A percentile compares a stretch with the other conserved stretches of the same genome.
Conservation (phyloP, 2,113 vertebrate genomes). For the Rattus norvegicus region DNA sequence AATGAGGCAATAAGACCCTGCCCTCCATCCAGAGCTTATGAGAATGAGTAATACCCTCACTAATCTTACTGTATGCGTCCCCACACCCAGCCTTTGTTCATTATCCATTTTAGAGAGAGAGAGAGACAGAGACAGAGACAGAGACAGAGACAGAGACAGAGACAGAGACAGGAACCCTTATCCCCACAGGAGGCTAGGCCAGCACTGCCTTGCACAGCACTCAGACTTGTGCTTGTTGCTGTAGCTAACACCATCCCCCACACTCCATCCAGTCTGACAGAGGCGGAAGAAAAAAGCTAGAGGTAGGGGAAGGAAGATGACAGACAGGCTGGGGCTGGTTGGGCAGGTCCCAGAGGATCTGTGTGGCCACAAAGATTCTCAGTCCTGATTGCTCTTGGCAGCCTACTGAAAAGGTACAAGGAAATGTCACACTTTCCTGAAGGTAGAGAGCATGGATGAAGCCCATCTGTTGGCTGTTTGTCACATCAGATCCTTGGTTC, state of each 20-base stretch:
- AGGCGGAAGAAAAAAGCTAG: background rate
- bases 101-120: background rate
- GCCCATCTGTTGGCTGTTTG: background rate
- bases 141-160: background rate
- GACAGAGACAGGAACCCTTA: too few relatives aligned
- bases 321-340: rapidly evolving
- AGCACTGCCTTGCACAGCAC: rapidly evolving
- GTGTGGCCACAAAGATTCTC: background rate
- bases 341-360: background rate
- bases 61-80: background rate
- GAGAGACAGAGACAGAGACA: background rate
- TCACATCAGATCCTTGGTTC: background rate
- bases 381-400: background rate
- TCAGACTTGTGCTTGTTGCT: rapidly evolving
- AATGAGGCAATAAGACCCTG: background rate
- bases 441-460: background rate
- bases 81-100: background rate
- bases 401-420: background rate
- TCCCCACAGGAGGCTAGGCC: rapidly evolving
- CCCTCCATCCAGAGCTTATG: rapidly evolving
- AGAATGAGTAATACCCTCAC: background rate
- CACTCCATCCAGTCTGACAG: background rate
- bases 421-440: background rate
- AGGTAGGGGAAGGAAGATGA: background rate
- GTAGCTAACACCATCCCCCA: rapidly evolving